Conservation (phyloP, 2,888 invertebrate genomes). For the Allacma fusca region DNA sequence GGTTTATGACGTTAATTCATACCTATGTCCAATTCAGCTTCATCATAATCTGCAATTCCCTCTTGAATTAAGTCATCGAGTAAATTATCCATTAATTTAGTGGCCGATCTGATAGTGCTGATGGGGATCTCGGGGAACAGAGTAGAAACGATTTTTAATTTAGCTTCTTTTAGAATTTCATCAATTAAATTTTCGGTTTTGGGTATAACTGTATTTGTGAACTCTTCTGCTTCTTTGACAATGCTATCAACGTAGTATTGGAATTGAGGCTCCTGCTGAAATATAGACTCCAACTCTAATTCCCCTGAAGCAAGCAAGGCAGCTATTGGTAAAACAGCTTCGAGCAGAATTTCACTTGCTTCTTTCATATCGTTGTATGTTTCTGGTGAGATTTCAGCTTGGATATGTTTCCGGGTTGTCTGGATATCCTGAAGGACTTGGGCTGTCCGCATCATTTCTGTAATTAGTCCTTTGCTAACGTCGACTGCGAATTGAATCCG, state of each 20-base stretch:
- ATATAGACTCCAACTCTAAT: constrained; percentile 55
- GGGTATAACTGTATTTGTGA: constrained; percentile 42
- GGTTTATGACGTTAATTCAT: too few relatives aligned
- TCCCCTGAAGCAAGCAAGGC: constrained; percentile 53
- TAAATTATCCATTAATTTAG: background rate
- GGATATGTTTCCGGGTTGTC: constrained; percentile 44
- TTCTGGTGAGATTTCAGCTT: constrained; percentile 41
- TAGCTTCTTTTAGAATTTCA: constrained; percentile 43
- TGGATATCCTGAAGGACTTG: constrained; percentile 51
- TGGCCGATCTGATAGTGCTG: background rate
- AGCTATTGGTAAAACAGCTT: constrained; percentile 52
- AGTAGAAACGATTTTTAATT: background rate
- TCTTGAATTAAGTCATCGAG: constrained; percentile 24
- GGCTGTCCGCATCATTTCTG: constrained; percentile 52
- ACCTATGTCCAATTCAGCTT: background rate
- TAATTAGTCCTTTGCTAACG: constrained; percentile 50
- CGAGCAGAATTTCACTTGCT: constrained; percentile 47
- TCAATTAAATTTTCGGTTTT: constrained; percentile 45
- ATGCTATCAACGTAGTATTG: constrained; percentile 48
- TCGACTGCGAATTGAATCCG: constrained; percentile 48
- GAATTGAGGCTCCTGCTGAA: constrained; percentile 52
- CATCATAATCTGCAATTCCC: background rate
- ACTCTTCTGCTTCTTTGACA: constrained; percentile 47
- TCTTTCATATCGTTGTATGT: constrained; percentile 44
- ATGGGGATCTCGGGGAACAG: constrained; percentile 23